Evolutionary conservation across 2,797 vertebrate species (phyloP).

Genomic region (Gallinago stenura): DNA sequence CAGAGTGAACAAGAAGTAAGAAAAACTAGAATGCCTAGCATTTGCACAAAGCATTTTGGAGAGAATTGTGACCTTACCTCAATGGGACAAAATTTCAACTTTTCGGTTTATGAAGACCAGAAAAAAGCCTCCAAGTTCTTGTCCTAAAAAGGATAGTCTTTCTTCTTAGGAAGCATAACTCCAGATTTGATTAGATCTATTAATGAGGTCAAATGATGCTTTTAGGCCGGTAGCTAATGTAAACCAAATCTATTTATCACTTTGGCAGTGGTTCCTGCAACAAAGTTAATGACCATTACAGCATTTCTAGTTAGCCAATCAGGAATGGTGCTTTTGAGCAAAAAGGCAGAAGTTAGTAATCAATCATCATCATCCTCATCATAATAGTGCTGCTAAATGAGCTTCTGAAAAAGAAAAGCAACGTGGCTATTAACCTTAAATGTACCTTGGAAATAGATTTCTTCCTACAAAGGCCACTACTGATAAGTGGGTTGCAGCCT

Average conservation of each 20-base stretch:
- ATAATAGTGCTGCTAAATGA: constrained; percentile 61
- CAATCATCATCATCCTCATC: constrained; percentile 59
- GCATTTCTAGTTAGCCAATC: constrained; percentile 44
- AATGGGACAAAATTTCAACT: not conserved
- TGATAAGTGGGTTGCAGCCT: constrained; percentile 6
- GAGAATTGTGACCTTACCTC: not conserved
- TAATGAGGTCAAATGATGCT: constrained; percentile 70
- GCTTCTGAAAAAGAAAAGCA: constrained; percentile 61
- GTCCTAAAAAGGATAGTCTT: not conserved
- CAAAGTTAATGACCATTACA: constrained; percentile 64
- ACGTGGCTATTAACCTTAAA: constrained; percentile 61
- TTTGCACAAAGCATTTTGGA: not conserved
- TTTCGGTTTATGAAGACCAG: not conserved
- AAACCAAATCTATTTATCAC: constrained; percentile 74
- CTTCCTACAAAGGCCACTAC: not conserved
- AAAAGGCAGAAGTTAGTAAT: constrained; percentile 59
- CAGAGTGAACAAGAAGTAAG: not conserved
- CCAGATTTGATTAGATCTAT: constrained; percentile 54
- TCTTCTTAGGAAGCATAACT: not conserved
- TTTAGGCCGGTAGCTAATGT: constrained; percentile 60
- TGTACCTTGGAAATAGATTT: constrained; percentile 50
- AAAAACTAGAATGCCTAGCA: not conserved
- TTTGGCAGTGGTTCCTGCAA: constrained; percentile 59
- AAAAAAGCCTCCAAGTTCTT: not conserved
- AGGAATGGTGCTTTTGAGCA: constrained; percentile 45